phyloP scores from a whole-genome alignment of 2,797 vertebrate species.

The Cossypha heuglini region DNA sequence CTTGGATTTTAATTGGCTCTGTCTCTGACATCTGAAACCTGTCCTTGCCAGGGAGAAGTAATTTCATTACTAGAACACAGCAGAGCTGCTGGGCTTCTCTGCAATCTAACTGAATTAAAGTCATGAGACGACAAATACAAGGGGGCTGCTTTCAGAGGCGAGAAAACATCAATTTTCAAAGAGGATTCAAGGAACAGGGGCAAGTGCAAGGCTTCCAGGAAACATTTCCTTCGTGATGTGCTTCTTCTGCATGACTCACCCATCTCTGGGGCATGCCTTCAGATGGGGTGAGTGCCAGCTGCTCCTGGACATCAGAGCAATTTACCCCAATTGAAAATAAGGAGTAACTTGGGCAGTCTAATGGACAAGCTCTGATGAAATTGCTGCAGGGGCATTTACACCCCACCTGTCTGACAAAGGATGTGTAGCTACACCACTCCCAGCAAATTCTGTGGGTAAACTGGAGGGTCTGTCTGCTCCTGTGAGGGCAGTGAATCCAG shows the following conservation, averaged over 20 bases:
- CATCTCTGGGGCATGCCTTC: not conserved
- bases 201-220: not conserved
- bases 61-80: slow-evolving; percentile 65
- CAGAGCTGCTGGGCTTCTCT: slow-evolving; percentile 61
- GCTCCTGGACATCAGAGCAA: not conserved
- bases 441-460: not conserved
- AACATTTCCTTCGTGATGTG: not conserved
- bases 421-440: not conserved
- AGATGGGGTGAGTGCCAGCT: not conserved
- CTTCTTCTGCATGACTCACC: not conserved
- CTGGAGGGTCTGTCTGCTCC: not conserved
- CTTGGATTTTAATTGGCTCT: slow-evolving; percentile 56
- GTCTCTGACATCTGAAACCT: slow-evolving; percentile 63
- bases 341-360: not conserved
- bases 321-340: not conserved
- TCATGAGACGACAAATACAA: slow-evolving; percentile 47
- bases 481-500: not conserved
- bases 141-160: not conserved
- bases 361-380: not conserved
- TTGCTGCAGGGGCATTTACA: not conserved
- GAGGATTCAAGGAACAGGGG: slow-evolving; percentile 26
- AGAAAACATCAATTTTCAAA: slow-evolving; percentile 18
- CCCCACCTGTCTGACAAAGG: not conserved
- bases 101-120: slow-evolving; percentile 61
- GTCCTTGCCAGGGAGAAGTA: slow-evolving; percentile 48